These are phyloP conservation scores for Latrodectus hesperus DNA, from an alignment of 2,888 invertebrate genomes.

Conservation along the genomic window DNA sequence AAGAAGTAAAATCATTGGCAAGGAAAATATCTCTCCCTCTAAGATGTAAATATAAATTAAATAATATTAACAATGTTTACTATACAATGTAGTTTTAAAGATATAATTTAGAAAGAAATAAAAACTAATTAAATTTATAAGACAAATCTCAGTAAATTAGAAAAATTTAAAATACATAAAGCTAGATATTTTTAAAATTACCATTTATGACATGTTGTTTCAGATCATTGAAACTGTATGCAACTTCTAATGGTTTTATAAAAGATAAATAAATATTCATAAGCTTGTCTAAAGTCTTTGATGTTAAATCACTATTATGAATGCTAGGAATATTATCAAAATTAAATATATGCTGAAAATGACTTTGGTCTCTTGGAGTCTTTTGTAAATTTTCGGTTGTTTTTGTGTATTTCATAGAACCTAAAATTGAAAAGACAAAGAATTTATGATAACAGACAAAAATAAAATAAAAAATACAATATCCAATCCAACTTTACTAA, in stretches of 20 bases:
- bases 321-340: slow-evolving; percentile 15
- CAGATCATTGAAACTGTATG: slow-evolving; percentile 72
- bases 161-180: not conserved
- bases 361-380: slow-evolving; percentile 12
- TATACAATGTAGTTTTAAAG: too few relatives aligned
- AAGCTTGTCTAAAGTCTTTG: slow-evolving; percentile 59
- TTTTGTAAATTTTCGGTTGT: not conserved
- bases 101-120: not conserved
- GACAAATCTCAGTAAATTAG: not conserved
- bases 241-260: slow-evolving; percentile 72
- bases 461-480: too few relatives aligned
- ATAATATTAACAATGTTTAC: too few relatives aligned
- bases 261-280: slow-evolving; percentile 63
- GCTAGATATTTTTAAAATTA: slow-evolving; percentile 50
- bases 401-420: not conserved
- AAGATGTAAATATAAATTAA: not conserved
- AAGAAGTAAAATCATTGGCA: slow-evolving; percentile 73
- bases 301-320: slow-evolving; percentile 20
- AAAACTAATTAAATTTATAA: not conserved
- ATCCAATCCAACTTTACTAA: too few relatives aligned
- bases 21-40: slow-evolving; percentile 72
- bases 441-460: not conserved
- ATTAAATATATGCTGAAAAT: slow-evolving; percentile 35
- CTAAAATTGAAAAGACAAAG: not conserved
- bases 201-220: slow-evolving; percentile 72